Percentiles rank a stretch among this genome's conserved stretches.
Evolutionary conservation across 2,113 vertebrate species (phyloP).

Genomic region (Phodopus roborovskii): DNA sequence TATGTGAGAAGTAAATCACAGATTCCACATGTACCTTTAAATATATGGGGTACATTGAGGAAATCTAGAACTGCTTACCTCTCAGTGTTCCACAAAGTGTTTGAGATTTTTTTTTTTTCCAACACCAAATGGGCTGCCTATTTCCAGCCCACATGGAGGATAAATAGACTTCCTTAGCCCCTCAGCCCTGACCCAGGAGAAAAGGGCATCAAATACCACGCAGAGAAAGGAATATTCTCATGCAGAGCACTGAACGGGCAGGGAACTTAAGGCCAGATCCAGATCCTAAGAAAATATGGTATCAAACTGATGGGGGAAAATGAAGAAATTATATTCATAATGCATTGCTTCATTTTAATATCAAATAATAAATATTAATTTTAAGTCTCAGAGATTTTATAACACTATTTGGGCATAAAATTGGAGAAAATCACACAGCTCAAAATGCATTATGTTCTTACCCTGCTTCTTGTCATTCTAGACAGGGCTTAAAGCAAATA

Average conservation of each 20-base stretch:
- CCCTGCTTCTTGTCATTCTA: neutral
- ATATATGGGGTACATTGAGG: neutral
- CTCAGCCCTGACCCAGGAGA: neutral
- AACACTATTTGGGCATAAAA: constrained; percentile 48
- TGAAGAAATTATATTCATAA: neutral
- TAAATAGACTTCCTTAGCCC: rapidly evolving
- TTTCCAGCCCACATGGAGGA: neutral
- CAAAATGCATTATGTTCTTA: neutral
- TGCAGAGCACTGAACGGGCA: neutral
- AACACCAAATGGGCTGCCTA: neutral
- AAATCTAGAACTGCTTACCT: neutral
- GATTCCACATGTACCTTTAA: constrained; percentile 22
- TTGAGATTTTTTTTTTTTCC: neutral
- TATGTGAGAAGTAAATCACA: constrained; percentile 13
- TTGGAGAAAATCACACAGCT: neutral
- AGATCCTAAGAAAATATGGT: constrained; percentile 6
- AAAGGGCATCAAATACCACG: neutral
- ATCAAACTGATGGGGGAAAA: neutral
- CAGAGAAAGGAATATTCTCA: neutral
- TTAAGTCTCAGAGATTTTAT: constrained; percentile 25
- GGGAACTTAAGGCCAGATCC: neutral
- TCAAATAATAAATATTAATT: constrained; percentile 57
- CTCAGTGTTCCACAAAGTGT: constrained; percentile 22
- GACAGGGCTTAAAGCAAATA: neutral
- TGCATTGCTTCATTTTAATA: constrained; percentile 55